Conservation (phyloP, 1,140 invertebrate genomes). For the Druon quercuslanigerum region DNA sequence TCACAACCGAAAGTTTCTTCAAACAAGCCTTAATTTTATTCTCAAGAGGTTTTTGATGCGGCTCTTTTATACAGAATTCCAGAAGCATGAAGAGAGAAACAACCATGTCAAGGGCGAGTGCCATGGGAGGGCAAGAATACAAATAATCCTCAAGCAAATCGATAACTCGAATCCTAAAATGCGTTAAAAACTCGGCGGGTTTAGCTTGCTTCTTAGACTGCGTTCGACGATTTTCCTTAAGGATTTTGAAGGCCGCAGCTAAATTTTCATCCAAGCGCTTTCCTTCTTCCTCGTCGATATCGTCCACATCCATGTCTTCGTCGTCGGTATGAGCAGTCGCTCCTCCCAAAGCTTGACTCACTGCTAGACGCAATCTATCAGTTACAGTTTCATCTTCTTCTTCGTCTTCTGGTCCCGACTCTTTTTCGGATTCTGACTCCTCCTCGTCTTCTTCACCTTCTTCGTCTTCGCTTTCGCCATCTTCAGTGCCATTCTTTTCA, state of each 20-base stretch:
- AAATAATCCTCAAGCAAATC: conserved; percentile 84
- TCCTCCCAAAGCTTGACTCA: conserved; percentile 79
- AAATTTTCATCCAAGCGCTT: conserved; percentile 82
- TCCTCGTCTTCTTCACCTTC: conserved; percentile 65
- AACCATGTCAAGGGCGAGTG: conserved; percentile 81
- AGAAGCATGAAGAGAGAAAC: conserved; percentile 79
- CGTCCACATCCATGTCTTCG: conserved; percentile 85
- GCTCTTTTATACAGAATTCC: conserved; percentile 82
- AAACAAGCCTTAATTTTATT: conserved; percentile 79
- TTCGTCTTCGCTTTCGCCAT: conserved; percentile 60
- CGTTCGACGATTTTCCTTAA: conserved; percentile 78
- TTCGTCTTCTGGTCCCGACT: conserved; percentile 48
- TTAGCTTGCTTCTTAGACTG: conserved; percentile 81
- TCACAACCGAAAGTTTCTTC: conserved; percentile 78
- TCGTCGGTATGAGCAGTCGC: conserved; percentile 78
- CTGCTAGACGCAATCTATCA: conserved; percentile 80
- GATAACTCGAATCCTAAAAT: conserved; percentile 82
- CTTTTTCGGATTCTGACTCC: conserved; percentile 62
- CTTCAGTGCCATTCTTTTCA: conserved; percentile 65
- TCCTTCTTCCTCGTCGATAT: conserved; percentile 85
- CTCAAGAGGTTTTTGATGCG: conserved; percentile 81
- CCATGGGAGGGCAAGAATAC: conserved; percentile 81
- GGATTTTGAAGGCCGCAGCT: conserved; percentile 82
- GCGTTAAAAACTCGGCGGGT: conserved; percentile 80
- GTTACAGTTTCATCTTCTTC: conserved; percentile 78